Conservation (phyloP, 2,113 vertebrate species). For the Ibidorhyncha struthersii region DNA sequence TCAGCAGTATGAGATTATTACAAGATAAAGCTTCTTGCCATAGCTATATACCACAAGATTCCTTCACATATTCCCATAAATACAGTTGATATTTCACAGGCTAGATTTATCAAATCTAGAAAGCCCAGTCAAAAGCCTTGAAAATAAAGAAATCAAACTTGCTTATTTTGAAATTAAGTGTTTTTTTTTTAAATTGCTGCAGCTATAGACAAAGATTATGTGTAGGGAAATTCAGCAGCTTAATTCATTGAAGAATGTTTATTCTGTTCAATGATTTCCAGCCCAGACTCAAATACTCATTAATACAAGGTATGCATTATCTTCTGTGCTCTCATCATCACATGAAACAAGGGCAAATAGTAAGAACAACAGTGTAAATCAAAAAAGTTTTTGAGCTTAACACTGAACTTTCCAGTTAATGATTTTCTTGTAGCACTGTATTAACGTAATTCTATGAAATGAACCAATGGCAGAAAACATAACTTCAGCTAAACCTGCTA, state of each 20-base stretch:
- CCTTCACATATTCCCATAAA: neutral
- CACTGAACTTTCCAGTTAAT: neutral
- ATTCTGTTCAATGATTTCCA: neutral
- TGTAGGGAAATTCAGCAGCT: neutral
- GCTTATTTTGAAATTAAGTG: neutral
- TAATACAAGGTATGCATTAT: neutral
- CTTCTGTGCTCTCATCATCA: neutral
- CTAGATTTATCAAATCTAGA: neutral
- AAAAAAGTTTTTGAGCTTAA: neutral
- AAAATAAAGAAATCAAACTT: neutral
- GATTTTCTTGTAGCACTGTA: neutral
- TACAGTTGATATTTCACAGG: neutral
- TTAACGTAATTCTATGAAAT: neutral
- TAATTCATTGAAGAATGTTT: neutral
- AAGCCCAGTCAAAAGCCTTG: neutral
- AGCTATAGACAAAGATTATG: neutral
- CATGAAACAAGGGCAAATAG: neutral
- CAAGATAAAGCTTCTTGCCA: neutral
- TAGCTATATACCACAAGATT: neutral
- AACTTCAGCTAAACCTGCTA: neutral
- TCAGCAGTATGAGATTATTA: neutral
- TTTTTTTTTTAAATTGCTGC: neutral
- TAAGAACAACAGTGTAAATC: neutral
- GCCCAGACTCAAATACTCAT: neutral
- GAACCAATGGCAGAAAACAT: neutral